Percentiles rank a stretch among this genome's conserved stretches.
Evolutionary conservation across 1,140 invertebrate species (phyloP).

Genomic region (Andricus grossulariae): DNA sequence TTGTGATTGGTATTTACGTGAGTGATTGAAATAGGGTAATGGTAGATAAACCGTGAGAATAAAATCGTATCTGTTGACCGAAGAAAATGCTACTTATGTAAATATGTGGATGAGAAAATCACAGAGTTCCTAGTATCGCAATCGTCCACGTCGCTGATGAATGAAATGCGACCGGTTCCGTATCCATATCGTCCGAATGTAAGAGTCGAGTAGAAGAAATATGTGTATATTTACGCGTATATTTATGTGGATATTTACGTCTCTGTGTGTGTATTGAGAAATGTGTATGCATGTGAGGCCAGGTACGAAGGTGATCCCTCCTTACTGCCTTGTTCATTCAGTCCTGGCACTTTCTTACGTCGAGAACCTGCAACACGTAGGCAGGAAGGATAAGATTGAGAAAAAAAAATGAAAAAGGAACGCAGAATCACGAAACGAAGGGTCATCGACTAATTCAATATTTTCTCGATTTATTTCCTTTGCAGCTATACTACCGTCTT

Average conservation of each 20-base stretch:
- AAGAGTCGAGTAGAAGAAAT: background rate
- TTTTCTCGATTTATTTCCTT: background rate
- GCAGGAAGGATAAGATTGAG: constrained; percentile 4
- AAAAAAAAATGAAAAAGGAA: constrained; percentile 18
- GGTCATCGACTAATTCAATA: background rate
- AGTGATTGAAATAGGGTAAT: background rate
- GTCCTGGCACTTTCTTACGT: constrained; percentile 17
- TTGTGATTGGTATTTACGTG: too few species aligned
- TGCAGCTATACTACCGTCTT: too few species aligned
- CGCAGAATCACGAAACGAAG: constrained; percentile 4
- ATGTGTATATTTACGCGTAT: background rate
- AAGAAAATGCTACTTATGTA: background rate
- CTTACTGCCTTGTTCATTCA: constrained; percentile 30
- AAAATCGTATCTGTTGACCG: background rate
- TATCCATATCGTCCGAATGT: constrained; percentile 16
- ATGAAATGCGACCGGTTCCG: constrained; percentile 55
- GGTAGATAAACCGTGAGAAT: background rate
- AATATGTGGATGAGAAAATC: background rate
- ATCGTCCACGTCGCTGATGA: constrained; percentile 46
- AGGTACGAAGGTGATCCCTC: constrained; percentile 31
- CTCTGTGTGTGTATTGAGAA: background rate
- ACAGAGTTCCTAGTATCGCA: constrained; percentile 29
- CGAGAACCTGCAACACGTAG: constrained; percentile 28
- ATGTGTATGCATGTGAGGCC: constrained; percentile 35
- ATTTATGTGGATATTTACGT: background rate